Evolutionary conservation across 2,113 vertebrate genomes (phyloP), one percentile per base, ranked within the genome.

Genomic region (Genyomyrus donnyi): DNA sequence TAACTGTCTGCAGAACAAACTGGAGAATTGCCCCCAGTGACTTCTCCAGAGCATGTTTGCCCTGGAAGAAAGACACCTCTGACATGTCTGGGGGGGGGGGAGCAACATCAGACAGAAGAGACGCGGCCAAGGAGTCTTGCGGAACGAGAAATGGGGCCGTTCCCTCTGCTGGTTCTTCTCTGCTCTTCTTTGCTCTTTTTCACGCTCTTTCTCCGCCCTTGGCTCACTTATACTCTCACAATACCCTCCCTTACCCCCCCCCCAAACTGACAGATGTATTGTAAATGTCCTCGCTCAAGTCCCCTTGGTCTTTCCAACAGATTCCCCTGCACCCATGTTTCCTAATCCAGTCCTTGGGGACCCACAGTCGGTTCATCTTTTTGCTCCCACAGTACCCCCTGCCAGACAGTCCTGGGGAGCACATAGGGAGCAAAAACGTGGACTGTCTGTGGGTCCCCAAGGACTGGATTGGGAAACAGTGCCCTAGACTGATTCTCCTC

Each of bases 1-100:
- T 95, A 96, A 95, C 93, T 92, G 93, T 90, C 91, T 91, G 89
- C 50, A 48, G 89, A 90, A 88, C 88, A 58, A 90, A 90, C 27
- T 88, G 56, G 58, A 90, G 90, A 88, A 89, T 9, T 24, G 70
- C 87, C 1, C 46, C 15, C 89, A 45, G 89, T 58, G 50, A 45
- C 0, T 0, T 84, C 46, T 80, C 31, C 84, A 24, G 85, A 46
- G 87, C 24, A 2, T 89, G 70, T 84, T 10, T 48, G 46, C 84
- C 85, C 89, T 53, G 10, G 83, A 56, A 90, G 85, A 90, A 49
- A 86, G 42, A 70, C 24, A 31, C 56, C 84, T 58, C 45, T 86
- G 85, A 87, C 50, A 87, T 39, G 17, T 31, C 85, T 53, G 31
- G 27, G 49, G 53, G 85, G 85, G 46, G 31, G 62, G 62, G 62